These are phyloP conservation scores for Ascaphus truei DNA, from an alignment of 2,113 vertebrate species.

Conservation along the genomic window DNA sequence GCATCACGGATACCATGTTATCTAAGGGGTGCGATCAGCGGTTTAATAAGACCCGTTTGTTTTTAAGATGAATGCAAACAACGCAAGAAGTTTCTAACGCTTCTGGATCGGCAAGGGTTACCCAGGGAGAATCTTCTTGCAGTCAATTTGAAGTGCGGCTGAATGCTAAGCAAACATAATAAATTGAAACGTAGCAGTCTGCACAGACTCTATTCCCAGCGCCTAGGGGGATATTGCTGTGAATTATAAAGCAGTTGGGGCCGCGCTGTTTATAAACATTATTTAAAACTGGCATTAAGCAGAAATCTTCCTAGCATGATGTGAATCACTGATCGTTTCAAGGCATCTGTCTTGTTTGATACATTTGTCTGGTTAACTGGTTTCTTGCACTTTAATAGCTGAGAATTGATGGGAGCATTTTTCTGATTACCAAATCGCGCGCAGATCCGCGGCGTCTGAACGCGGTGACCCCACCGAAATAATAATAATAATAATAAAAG, in stretches of 20 bases:
- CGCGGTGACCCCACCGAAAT: too few relatives aligned
- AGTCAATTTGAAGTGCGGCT: not conserved
- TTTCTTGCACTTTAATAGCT: constrained; percentile 38
- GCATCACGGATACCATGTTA: too few relatives aligned
- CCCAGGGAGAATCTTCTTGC: not conserved
- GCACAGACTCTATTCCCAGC: not conserved
- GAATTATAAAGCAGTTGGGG: constrained; percentile 26
- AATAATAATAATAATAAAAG: too few relatives aligned
- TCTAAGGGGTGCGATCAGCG: too few relatives aligned
- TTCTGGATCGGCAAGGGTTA: not conserved
- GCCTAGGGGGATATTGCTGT: constrained; percentile 18
- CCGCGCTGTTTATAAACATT: constrained; percentile 31
- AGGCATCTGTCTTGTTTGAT: constrained; percentile 14
- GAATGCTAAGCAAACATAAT: constrained; percentile 16
- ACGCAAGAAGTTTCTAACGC: too few relatives aligned
- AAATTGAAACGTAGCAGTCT: constrained; percentile 25
- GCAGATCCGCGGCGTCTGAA: too few relatives aligned
- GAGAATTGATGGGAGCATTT: not conserved
- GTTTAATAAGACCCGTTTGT: too few relatives aligned
- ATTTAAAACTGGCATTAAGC: constrained; percentile 30
- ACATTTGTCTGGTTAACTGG: constrained; percentile 28
- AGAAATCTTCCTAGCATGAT: constrained; percentile 9
- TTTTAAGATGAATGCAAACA: too few relatives aligned
- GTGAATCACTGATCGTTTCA: constrained; percentile 10
- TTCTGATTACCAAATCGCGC: not conserved